Base-by-base conservation (phyloP, 2,113 vertebrate genomes). In the Regulus satrapa region DNA sequence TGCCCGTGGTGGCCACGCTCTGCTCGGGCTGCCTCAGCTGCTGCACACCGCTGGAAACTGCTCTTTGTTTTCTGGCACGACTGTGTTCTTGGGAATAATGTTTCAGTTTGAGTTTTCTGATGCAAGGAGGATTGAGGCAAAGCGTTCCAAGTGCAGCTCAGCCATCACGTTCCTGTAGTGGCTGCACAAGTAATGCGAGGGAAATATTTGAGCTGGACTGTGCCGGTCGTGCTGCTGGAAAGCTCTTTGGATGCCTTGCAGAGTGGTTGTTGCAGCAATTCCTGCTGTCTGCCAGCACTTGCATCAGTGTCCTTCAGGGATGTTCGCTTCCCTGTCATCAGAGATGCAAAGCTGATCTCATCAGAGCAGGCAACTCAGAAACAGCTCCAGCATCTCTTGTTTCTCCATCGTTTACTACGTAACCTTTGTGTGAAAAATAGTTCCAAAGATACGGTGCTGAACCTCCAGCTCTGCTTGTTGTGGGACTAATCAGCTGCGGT, bases 1-100 rank as follows among this genome's bases (percentile, higher is more conserved):
- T 9, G 18, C 18, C 0, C 0, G 18, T 25, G 52, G 28, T 4
- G 28, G 41, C 36, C 49, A 9, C 0, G 1, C 4, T 38, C 69
- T 3, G 8, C 8, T 40, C 4, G 4, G 61, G 73, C 63, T 85
- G 69, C 40, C 25, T 21, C 41, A 34, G 38, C 24, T 54, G 72
- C 54, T 94, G 23, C 41, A 34, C 0, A 0, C 32, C 69, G 12
- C 3, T 62, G 29, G 59, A 56, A 83, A 62, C 41, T 23, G 51
- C 63, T 73, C 49, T 56, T 73, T 83, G 10, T 74, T 77, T 76
- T 66, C 76, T 95, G 79, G 31, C 82, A 12, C 26, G 49, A 15
- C 63, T 86, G 3, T 29, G 6, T 51, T 48, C 32, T 36, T 62
- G 61, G 83, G 43, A 76, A 29, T 56, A 45, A 36, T 49, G 58